Evolutionary conservation across 2,113 vertebrate genomes (phyloP).

Genomic region (Cathartes aura): DNA sequence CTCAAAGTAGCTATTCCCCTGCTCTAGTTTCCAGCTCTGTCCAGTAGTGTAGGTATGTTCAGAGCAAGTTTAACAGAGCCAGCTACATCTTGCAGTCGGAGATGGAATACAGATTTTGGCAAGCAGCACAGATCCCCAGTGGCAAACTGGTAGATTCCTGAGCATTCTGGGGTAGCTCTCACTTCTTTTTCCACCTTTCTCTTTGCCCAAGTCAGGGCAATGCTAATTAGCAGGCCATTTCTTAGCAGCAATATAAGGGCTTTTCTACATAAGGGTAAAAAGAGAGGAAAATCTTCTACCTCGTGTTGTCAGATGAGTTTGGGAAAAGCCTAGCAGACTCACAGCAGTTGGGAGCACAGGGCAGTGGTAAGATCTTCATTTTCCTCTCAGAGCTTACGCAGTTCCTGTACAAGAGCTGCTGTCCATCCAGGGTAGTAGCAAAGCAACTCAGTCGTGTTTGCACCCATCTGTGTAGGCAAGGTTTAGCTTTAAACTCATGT

Average conservation of each 20-base stretch:
- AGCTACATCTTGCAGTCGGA: neutral
- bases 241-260: neutral
- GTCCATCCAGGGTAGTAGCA: neutral
- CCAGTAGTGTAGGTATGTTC: neutral
- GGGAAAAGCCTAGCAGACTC: neutral
- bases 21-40: neutral
- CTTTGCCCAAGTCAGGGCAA: neutral
- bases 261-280: neutral
- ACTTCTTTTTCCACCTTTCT: neutral
- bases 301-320: neutral
- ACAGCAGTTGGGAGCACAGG: neutral
- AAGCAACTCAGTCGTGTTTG: neutral
- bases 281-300: neutral
- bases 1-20: neutral
- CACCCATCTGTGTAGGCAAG: neutral
- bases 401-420: neutral
- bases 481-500: neutral
- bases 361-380: neutral
- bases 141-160: neutral
- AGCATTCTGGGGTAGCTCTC: neutral
- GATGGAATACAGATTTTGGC: neutral
- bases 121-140: neutral
- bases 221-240: neutral
- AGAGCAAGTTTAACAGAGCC: neutral
- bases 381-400: neutral